Percentiles rank a stretch among this genome's conserved stretches.
phyloP scores from a whole-genome alignment of 2,113 vertebrate species.

The Strix aluco region DNA sequence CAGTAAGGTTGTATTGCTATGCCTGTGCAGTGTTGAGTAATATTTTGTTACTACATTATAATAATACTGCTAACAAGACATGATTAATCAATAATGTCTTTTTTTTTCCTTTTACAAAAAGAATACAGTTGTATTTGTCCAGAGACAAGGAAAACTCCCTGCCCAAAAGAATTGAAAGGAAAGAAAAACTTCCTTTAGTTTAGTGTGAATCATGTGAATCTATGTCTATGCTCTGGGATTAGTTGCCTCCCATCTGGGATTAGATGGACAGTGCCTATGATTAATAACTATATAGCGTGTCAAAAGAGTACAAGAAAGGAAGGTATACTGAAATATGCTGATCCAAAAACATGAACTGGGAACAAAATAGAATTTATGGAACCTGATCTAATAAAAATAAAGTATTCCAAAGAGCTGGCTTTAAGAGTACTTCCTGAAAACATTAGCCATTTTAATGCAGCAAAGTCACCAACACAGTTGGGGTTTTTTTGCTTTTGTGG shows the following conservation, averaged over 20 bases:
- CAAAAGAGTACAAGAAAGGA: background rate
- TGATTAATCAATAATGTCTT: background rate
- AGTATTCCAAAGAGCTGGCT: background rate
- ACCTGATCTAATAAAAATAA: background rate
- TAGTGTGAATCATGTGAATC: background rate
- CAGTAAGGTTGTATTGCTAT: background rate
- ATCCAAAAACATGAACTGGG: background rate
- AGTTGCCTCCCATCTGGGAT: too few relatives aligned
- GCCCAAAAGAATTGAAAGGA: background rate
- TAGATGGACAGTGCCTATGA: background rate
- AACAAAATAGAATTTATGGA: background rate
- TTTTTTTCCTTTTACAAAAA: background rate
- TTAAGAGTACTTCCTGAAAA: background rate
- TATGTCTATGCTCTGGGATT: background rate
- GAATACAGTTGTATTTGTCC: background rate
- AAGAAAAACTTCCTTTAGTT: background rate
- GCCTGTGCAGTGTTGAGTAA: background rate
- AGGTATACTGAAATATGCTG: background rate
- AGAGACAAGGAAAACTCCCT: background rate
- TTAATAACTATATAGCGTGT: background rate
- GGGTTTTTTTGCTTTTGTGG: background rate
- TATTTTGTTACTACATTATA: background rate
- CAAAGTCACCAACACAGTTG: background rate
- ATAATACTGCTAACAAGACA: background rate
- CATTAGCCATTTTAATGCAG: background rate